Evolutionary conservation across 2,113 vertebrate genomes (phyloP).

Genomic region (Gopherus flavomarginatus): DNA sequence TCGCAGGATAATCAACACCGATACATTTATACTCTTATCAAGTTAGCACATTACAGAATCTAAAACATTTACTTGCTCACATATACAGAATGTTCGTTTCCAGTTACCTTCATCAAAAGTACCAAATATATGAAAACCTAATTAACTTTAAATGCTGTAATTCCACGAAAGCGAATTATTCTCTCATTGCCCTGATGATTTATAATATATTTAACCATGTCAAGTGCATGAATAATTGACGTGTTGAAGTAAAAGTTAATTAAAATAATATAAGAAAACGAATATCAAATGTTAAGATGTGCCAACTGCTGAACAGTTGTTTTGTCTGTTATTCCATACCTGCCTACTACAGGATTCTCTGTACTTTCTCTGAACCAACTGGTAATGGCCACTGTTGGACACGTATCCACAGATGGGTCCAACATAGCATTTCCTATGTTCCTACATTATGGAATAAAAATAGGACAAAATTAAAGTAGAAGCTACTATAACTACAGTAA

Average conservation of each 20-base stretch:
- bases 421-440: not conserved
- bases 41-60: not conserved
- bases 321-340: fast-evolving
- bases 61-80: not conserved
- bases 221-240: not conserved
- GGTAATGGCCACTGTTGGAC: not conserved
- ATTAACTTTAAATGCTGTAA: not conserved
- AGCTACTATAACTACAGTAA: not conserved
- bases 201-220: not conserved
- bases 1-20: not conserved
- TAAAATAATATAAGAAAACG: not conserved
- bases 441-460: not conserved
- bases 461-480: not conserved
- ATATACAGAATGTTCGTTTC: not conserved
- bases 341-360: not conserved
- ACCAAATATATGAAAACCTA: not conserved
- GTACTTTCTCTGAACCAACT: not conserved
- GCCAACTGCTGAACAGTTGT: not conserved
- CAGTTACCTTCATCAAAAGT: not conserved
- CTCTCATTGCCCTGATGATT: not conserved
- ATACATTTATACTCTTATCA: not conserved
- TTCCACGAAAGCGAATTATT: not conserved
- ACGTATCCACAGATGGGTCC: not conserved
- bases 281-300: not conserved
- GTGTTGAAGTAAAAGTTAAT: not conserved